These are phyloP conservation scores for Aurelia coerulea DNA, from an alignment of 30 jellyfish, hydroid and myxozoan genomes.

Conservation along the genomic window DNA sequence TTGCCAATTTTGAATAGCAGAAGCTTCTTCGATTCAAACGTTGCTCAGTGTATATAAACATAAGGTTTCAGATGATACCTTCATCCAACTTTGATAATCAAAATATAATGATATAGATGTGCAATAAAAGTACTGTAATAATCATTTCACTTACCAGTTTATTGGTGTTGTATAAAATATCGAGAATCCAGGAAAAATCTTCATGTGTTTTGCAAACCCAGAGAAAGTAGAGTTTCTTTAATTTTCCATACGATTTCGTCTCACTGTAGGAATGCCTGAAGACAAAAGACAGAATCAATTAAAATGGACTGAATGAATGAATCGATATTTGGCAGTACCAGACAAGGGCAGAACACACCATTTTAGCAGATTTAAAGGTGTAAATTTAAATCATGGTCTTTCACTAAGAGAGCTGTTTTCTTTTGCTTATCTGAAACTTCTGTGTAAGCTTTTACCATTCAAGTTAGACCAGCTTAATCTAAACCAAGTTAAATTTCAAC, in stretches of 20 bases:
- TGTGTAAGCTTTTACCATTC: no score
- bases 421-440: no score
- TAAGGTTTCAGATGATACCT: background rate
- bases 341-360: no score
- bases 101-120: background rate
- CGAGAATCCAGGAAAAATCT: conserved; percentile 87
- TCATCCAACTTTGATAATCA: background rate
- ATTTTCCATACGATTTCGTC: conserved; percentile 63
- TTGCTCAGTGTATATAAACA: no score
- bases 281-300: background rate
- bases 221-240: conserved; percentile 69
- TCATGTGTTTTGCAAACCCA: conserved; percentile 88
- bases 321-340: background rate
- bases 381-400: no score
- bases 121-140: background rate
- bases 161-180: conserved; percentile 53
- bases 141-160: conserved; percentile 39
- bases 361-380: no score
- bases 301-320: background rate
- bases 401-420: no score
- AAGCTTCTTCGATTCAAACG: no score
- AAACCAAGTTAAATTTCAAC: background rate
- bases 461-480: no score
- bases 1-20: no score
- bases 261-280: conserved; percentile 41